Conservation (phyloP, 2,113 vertebrate genomes). For the Alosa alosa region DNA sequence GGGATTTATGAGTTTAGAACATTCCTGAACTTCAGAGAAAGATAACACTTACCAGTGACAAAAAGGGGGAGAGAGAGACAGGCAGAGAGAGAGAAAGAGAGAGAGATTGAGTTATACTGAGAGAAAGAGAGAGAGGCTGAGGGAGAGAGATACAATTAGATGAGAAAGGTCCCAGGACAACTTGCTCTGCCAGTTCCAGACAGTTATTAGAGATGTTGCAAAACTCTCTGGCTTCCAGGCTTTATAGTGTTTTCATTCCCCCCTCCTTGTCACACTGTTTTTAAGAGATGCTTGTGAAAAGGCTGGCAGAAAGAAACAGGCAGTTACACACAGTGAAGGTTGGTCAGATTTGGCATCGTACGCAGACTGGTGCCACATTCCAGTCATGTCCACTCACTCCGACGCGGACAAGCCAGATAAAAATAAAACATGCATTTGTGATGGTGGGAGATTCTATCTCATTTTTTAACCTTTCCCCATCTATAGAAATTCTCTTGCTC, state of each 20-base stretch:
- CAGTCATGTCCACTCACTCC: not conserved
- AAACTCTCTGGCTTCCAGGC: not conserved
- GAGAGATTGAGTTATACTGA: too few species aligned
- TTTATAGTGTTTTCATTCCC: not conserved
- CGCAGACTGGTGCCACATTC: not conserved
- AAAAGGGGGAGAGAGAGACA: not conserved
- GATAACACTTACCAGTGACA: not conserved
- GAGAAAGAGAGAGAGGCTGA: not conserved
- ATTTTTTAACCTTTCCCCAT: conserved; percentile 9
- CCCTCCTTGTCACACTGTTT: not conserved
- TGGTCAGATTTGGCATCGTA: not conserved
- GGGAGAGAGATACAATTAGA: not conserved
- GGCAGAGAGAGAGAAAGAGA: not conserved
- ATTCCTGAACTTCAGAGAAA: not conserved
- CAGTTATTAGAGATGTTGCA: not conserved
- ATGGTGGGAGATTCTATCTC: not conserved
- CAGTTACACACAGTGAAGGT: not conserved
- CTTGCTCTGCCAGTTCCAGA: not conserved
- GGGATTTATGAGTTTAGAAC: not conserved
- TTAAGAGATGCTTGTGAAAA: not conserved
- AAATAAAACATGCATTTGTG: not conserved
- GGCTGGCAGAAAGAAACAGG: not conserved
- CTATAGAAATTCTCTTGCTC: not conserved
- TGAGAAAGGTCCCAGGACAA: not conserved
- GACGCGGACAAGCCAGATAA: not conserved